These are phyloP conservation scores for Glaucidium brasilianum DNA, from an alignment of 2,113 vertebrate species.

Conservation along the genomic window DNA sequence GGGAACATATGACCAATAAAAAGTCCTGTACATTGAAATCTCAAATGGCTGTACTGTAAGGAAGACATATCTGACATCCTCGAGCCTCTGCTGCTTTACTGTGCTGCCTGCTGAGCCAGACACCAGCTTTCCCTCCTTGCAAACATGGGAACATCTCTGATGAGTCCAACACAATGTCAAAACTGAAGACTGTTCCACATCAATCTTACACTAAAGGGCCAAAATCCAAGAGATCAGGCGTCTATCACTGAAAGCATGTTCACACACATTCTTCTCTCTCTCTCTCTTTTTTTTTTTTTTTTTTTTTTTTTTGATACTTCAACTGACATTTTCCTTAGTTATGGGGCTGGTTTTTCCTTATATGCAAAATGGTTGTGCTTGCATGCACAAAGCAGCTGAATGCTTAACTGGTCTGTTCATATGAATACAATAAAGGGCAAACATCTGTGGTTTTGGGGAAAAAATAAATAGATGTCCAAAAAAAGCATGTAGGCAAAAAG, in stretches of 20 bases:
- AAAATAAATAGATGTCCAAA: background rate
- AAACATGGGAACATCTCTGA: background rate
- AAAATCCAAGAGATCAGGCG: background rate
- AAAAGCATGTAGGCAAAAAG: background rate
- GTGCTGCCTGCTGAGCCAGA: constrained; percentile 1
- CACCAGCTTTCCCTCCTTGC: background rate
- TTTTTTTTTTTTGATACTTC: background rate
- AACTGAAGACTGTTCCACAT: constrained; percentile 1
- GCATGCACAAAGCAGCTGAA: background rate
- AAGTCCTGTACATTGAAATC: background rate
- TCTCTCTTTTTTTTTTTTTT: too few species aligned
- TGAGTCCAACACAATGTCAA: background rate
- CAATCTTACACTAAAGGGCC: background rate
- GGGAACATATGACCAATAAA: background rate
- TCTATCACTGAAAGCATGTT: background rate
- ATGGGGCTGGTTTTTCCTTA: background rate
- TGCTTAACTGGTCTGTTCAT: background rate
- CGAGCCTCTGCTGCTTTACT: background rate
- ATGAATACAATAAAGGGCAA: background rate
- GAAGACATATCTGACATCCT: background rate
- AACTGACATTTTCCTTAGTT: background rate
- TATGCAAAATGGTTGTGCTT: background rate
- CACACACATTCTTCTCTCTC: background rate
- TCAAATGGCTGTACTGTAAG: background rate
- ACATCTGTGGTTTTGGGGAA: background rate